Evolutionary conservation across 2,113 vertebrate genomes (phyloP).

Genomic region (Acrocephalus arundinaceus): DNA sequence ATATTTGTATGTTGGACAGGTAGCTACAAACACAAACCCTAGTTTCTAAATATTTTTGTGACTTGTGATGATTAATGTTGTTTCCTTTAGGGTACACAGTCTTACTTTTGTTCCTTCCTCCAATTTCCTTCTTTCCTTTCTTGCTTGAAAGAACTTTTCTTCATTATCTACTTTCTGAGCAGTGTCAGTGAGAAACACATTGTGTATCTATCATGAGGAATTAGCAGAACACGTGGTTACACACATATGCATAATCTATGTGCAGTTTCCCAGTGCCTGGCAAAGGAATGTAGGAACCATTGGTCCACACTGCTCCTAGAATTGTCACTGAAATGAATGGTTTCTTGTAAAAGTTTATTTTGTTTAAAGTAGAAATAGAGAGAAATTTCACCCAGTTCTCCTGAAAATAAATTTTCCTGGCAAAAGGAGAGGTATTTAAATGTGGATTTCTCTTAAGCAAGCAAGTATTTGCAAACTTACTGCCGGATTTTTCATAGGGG

Average conservation of each 20-base stretch:
- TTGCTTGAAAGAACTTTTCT: neutral
- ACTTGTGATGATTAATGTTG: neutral
- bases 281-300: neutral
- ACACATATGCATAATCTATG: neutral
- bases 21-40: neutral
- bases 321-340: neutral
- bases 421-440: neutral
- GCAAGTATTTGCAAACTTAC: conserved; percentile 21
- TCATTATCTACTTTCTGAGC: neutral
- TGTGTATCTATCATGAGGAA: neutral
- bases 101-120: neutral
- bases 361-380: neutral
- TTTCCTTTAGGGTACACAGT: neutral
- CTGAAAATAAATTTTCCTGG: conserved; percentile 15
- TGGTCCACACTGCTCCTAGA: neutral
- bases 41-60: neutral
- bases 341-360: neutral
- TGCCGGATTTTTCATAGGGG: neutral
- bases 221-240: neutral
- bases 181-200: neutral
- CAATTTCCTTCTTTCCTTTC: neutral
- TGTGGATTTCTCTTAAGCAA: conserved; percentile 15
- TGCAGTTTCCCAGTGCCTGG: neutral
- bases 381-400: neutral
- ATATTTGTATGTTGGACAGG: neutral